These are phyloP conservation scores for Ceratosolen fusciceps DNA, from an alignment of 1,140 invertebrate species.

Conservation along the genomic window DNA sequence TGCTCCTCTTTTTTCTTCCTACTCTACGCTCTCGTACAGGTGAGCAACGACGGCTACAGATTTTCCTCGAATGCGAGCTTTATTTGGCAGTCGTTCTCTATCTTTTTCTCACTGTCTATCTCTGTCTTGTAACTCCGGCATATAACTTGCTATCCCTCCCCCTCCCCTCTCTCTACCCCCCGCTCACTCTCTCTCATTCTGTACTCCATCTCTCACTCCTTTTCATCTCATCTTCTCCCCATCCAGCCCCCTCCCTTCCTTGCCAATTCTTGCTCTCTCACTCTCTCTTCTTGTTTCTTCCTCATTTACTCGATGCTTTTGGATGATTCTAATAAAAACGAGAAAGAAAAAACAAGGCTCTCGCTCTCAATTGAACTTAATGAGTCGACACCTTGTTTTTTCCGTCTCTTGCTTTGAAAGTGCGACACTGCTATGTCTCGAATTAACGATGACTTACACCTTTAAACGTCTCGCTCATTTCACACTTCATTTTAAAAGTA, in stretches of 20 bases:
- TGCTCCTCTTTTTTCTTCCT: background rate
- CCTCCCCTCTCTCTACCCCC: too few relatives aligned
- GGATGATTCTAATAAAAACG: constrained; percentile 12
- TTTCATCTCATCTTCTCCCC: too few relatives aligned
- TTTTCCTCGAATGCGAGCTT: constrained; percentile 44
- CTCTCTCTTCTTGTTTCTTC: background rate
- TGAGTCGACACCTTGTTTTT: constrained; percentile 39
- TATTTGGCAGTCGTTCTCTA: constrained; percentile 46
- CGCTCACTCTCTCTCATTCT: constrained; percentile 27
- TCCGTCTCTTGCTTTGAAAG: background rate
- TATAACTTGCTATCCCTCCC: background rate
- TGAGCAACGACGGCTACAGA: constrained; percentile 8
- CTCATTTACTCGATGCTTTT: background rate
- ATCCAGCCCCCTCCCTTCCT: too few relatives aligned
- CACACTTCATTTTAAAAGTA: constrained; percentile 7
- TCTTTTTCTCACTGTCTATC: constrained; percentile 1
- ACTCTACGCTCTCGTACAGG: background rate
- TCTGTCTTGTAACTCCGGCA: background rate
- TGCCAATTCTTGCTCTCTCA: too few relatives aligned
- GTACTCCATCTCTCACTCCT: background rate
- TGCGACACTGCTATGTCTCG: background rate
- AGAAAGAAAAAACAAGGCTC: constrained; percentile 20
- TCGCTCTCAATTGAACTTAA: constrained; percentile 38
- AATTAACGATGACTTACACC: constrained; percentile 33
- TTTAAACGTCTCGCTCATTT: background rate